A percentile compares a stretch with the other conserved stretches of the same genome.
Conservation (phyloP, 2,113 vertebrate genomes). For the Chloroceryle aenea region DNA sequence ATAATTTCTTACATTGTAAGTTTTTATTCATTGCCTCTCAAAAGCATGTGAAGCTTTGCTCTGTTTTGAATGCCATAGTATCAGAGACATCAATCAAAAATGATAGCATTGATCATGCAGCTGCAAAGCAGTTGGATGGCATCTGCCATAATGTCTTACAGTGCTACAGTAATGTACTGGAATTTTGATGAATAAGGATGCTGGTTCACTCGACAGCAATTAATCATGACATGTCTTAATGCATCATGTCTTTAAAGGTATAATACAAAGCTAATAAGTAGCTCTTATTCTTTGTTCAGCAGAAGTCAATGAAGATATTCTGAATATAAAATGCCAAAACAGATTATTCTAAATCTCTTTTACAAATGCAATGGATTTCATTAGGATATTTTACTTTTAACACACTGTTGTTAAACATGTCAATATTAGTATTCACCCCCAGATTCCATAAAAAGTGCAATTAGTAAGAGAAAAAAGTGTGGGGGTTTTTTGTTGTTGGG, state of each 20-base stretch:
- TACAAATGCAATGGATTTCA: neutral
- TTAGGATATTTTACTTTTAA: neutral
- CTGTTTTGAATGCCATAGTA: constrained; percentile 19
- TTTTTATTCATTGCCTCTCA: neutral
- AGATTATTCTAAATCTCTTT: neutral
- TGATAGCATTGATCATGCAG: constrained; percentile 46
- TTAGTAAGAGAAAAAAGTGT: neutral
- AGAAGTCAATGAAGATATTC: neutral
- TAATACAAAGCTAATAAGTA: neutral
- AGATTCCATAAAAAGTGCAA: neutral
- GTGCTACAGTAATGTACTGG: neutral
- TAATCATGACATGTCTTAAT: constrained; percentile 48
- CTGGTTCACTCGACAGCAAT: constrained; percentile 19
- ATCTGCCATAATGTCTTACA: constrained; percentile 52
- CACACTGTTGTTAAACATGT: neutral
- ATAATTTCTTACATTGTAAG: neutral
- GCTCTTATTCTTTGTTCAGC: neutral
- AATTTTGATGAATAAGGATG: constrained; percentile 60
- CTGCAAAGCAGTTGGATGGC: neutral
- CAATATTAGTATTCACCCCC: neutral
- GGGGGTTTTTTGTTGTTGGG: neutral
- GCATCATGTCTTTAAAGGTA: neutral
- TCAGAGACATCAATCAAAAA: constrained; percentile 63
- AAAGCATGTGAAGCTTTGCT: neutral
- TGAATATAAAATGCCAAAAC: neutral